A percentile compares a stretch with the other conserved stretches of the same genome.
phyloP scores from a whole-genome alignment of 2,888 invertebrate species.

The Cataglyphis rosenhaueri region DNA sequence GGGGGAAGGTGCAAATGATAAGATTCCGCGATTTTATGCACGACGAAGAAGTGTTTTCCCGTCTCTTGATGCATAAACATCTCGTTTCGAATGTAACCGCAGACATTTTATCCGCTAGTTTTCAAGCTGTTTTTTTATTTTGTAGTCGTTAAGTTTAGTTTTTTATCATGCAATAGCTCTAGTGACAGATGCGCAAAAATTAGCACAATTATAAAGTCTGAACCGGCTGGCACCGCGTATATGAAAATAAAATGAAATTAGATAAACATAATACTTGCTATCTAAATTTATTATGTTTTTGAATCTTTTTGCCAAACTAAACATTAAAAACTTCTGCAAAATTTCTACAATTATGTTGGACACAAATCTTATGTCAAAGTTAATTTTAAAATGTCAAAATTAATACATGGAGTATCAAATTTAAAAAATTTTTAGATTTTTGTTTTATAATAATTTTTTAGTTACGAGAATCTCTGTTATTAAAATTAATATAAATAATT shows the following conservation, averaged over 20 bases:
- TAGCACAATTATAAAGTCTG: background rate
- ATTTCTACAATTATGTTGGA: background rate
- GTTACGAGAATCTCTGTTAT: background rate
- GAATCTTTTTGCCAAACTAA: background rate
- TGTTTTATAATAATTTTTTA: background rate
- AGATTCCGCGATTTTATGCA: constrained; percentile 28
- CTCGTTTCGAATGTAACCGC: background rate
- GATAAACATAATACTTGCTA: background rate
- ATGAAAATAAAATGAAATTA: background rate
- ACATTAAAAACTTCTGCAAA: background rate
- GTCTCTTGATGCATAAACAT: constrained; percentile 25
- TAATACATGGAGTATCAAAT: background rate
- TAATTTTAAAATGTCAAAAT: background rate
- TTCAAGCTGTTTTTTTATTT: background rate
- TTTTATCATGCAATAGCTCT: background rate
- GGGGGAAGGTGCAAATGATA: background rate
- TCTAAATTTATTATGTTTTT: background rate
- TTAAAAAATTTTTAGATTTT: background rate
- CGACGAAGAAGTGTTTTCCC: background rate
- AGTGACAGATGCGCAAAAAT: background rate
- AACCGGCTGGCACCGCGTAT: background rate
- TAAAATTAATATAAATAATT: background rate
- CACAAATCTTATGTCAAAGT: background rate
- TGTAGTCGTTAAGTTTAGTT: background rate
- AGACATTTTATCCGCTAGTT: background rate